Evolutionary conservation across 2,113 vertebrate species (phyloP).

Genomic region (Dicentrarchus labrax): DNA sequence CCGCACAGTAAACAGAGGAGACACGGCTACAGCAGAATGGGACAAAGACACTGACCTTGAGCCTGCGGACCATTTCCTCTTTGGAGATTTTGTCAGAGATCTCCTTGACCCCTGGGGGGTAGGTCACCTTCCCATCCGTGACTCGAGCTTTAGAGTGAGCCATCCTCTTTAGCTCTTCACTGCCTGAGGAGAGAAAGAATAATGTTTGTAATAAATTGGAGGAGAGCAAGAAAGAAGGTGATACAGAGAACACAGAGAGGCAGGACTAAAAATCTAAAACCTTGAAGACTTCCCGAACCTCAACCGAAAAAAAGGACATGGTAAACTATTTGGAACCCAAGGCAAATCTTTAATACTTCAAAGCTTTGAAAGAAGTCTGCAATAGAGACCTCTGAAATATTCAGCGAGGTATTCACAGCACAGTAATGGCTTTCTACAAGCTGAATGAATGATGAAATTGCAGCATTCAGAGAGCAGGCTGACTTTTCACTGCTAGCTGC

Average conservation of each 20-base stretch:
- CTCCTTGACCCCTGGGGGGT: conserved; percentile 99
- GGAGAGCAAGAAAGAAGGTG: neutral
- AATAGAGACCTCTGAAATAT: conserved; percentile 60
- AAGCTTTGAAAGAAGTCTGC: conserved; percentile 27
- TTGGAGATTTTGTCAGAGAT: conserved; percentile 99
- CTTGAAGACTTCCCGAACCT: conserved; percentile 16
- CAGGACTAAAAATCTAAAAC: neutral
- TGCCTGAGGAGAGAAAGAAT: conserved; percentile 79
- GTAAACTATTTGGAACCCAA: conserved; percentile 9
- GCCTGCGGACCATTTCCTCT: conserved; percentile 98
- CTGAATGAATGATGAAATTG: conserved; percentile 43
- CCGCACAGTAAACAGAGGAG: neutral
- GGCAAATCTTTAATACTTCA: conserved; percentile 37
- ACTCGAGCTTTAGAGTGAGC: conserved; percentile 99
- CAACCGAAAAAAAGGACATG: neutral
- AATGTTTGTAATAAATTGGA: neutral
- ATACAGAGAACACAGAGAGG: neutral
- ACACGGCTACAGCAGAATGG: neutral
- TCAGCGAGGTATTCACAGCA: conserved; percentile 55
- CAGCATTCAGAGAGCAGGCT: conserved; percentile 30
- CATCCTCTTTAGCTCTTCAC: conserved; percentile 90
- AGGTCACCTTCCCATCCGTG: conserved; percentile 98
- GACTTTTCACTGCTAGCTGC: conserved; percentile 19
- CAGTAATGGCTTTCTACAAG: conserved; percentile 40
- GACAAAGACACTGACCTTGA: conserved; percentile 88